These are phyloP conservation scores for Leucoma salicis DNA, from an alignment of 2,888 invertebrate genomes.

Conservation along the genomic window DNA sequence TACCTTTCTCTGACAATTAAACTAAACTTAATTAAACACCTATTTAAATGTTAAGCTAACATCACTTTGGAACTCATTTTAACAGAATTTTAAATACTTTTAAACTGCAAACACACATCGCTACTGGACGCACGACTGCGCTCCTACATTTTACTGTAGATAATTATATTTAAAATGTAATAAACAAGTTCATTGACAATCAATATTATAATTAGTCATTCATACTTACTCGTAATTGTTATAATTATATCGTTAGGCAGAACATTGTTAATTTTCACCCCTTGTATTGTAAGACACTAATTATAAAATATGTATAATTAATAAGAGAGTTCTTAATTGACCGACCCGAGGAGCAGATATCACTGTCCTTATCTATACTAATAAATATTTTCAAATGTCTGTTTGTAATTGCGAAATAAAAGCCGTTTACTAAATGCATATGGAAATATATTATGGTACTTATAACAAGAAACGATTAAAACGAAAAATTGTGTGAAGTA, in stretches of 20 bases:
- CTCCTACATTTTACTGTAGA: background rate
- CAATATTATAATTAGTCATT: background rate
- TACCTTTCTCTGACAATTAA: no score
- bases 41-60: no score
- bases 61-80: no score
- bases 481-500: no score
- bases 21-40: no score
- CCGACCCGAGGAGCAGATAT: no score
- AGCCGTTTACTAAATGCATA: no score
- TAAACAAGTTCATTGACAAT: background rate
- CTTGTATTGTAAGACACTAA: background rate
- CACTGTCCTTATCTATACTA: background rate
- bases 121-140: background rate
- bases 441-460: no score
- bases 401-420: no score
- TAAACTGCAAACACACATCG: background rate
- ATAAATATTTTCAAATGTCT: background rate
- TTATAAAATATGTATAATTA: background rate
- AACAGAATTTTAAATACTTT: no score
- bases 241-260: background rate
- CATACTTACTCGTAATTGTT: background rate
- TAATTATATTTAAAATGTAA: background rate
- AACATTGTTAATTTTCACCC: background rate
- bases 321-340: no score
- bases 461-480: no score